Evolutionary conservation across 2,888 invertebrate species (phyloP).

Genomic region (Erebia epiphron): DNA sequence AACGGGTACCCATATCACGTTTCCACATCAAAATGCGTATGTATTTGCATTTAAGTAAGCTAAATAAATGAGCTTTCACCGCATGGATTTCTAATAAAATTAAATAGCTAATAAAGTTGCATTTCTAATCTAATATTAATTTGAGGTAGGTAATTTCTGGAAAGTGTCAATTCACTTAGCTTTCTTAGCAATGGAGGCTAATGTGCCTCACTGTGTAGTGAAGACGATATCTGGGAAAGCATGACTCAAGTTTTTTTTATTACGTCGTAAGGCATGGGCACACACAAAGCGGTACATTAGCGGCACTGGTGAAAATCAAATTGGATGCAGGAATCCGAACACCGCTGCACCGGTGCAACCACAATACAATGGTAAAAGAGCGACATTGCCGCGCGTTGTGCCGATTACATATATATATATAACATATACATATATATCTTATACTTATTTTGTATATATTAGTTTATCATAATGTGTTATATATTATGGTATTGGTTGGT

Average conservation of each 20-base stretch:
- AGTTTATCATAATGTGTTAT: too few species aligned
- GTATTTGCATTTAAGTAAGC: not conserved
- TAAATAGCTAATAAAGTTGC: conserved; percentile 18
- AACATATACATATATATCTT: too few species aligned
- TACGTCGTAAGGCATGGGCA: conserved; percentile 10
- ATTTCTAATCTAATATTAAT: conserved; percentile 19
- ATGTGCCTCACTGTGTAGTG: conserved; percentile 50
- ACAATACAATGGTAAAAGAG: too few species aligned
- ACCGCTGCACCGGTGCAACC: too few species aligned
- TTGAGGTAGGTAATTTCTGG: conserved; percentile 36
- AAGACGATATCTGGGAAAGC: conserved; percentile 22
- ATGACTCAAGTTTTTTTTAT: conserved; percentile 34
- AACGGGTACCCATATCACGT: not conserved
- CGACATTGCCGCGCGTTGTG: too few species aligned
- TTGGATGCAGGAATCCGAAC: too few species aligned
- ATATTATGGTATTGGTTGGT: too few species aligned
- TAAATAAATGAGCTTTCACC: conserved; percentile 10
- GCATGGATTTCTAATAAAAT: conserved; percentile 5
- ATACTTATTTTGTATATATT: too few species aligned
- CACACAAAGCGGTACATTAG: not conserved
- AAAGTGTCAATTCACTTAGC: conserved; percentile 40
- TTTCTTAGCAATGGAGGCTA: conserved; percentile 52
- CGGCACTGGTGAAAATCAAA: not conserved
- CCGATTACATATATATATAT: too few species aligned
- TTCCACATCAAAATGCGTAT: conserved; percentile 1